These are phyloP conservation scores for Solenopsis invicta DNA, from an alignment of 1,140 invertebrate species.

Conservation along the genomic window DNA sequence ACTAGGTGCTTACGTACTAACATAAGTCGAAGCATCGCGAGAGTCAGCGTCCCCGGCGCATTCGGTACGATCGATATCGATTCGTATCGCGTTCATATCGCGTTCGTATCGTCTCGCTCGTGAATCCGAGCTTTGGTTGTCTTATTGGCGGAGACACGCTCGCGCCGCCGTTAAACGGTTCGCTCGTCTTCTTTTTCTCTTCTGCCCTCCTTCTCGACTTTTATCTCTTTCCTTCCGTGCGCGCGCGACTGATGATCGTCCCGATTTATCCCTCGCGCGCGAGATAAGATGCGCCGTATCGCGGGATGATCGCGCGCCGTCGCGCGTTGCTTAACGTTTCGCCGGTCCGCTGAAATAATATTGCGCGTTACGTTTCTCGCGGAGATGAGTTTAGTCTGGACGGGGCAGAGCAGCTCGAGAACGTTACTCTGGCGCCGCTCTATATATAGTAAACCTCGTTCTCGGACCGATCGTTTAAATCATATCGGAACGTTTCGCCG, in stretches of 20 bases:
- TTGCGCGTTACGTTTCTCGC: conserved; percentile 37
- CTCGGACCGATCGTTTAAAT: not conserved
- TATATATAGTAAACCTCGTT: conserved; percentile 31
- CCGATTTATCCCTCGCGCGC: conserved; percentile 14
- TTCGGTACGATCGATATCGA: conserved; percentile 12
- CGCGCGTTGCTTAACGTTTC: conserved; percentile 14
- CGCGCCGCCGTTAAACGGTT: conserved; percentile 13
- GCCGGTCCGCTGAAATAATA: conserved; percentile 41
- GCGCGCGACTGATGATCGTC: conserved; percentile 30
- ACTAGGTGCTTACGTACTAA: not conserved
- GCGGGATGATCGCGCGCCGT: conserved; percentile 18
- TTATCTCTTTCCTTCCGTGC: not conserved
- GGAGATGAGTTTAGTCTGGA: conserved; percentile 51
- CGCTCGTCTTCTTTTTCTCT: not conserved
- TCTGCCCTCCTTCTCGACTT: too few species aligned
- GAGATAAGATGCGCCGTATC: conserved; percentile 29
- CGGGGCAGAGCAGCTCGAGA: conserved; percentile 3
- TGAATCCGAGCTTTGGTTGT: conserved; percentile 1
- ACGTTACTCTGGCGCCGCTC: conserved; percentile 46
- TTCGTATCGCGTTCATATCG: conserved; percentile 25
- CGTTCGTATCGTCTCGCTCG: conserved; percentile 9
- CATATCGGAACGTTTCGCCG: not conserved
- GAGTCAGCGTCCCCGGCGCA: not conserved
- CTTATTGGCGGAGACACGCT: conserved; percentile 47
- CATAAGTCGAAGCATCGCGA: conserved; percentile 1